Evolutionary conservation across 2,797 vertebrate genomes (phyloP).

Genomic region (Chelidonichthys spinosus): DNA sequence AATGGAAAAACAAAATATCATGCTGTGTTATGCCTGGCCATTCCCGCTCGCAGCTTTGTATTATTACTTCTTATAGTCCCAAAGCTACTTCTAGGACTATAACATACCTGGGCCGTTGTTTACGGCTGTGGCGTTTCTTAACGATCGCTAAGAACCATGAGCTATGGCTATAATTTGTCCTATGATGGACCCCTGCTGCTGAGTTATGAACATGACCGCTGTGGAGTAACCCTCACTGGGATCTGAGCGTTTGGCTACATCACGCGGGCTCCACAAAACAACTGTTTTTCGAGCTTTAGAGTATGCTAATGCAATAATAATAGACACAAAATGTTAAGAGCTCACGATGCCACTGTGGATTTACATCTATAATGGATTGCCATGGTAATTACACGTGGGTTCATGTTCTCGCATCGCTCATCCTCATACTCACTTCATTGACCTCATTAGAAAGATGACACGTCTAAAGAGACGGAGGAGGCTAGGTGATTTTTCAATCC

Average conservation of each 20-base stretch:
- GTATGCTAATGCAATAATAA: conserved; percentile 13
- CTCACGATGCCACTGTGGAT: neutral
- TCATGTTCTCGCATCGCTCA: conserved; percentile 11
- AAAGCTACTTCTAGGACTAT: conserved; percentile 15
- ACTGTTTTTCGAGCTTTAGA: neutral
- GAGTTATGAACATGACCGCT: conserved; percentile 44
- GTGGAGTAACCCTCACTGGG: conserved; percentile 18
- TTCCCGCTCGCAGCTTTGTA: conserved; percentile 27
- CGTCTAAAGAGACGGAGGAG: conserved; percentile 19
- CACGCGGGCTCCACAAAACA: conserved; percentile 14
- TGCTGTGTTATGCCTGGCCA: neutral
- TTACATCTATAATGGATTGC: conserved; percentile 14
- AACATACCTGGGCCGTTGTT: conserved; percentile 12
- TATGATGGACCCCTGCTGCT: conserved; percentile 53
- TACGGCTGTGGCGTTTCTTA: conserved; percentile 34
- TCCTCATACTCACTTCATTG: conserved; percentile 32
- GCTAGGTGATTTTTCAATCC: conserved; percentile 10
- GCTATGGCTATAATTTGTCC: conserved; percentile 50
- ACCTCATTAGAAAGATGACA: conserved; percentile 41
- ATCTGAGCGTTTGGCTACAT: neutral
- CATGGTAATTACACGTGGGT: conserved; percentile 12
- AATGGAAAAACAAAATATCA: conserved; percentile 7
- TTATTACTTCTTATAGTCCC: conserved; percentile 28
- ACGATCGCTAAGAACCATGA: conserved; percentile 45
- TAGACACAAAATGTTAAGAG: conserved; percentile 4